A percentile compares a stretch with the other conserved stretches of the same genome.
phyloP scores from a whole-genome alignment of 2,888 invertebrate species.

The Creontiades dilutus region DNA sequence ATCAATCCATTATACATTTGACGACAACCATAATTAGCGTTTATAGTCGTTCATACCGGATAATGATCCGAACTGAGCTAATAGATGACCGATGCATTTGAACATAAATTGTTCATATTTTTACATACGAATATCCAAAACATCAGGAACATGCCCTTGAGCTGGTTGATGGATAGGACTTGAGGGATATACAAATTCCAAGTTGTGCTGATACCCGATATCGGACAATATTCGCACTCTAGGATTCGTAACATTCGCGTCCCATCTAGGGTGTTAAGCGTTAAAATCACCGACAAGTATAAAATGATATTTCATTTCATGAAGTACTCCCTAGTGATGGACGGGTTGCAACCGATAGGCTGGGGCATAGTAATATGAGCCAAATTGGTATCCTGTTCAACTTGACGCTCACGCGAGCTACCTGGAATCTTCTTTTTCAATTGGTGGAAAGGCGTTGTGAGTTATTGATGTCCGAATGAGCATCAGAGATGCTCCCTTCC shows the following conservation, averaged over 20 bases:
- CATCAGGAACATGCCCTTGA: background rate
- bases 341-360: background rate
- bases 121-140: constrained; percentile 37
- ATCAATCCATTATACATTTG: background rate
- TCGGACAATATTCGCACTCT: constrained; percentile 15
- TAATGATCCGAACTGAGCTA: constrained; percentile 1
- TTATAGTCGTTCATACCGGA: background rate
- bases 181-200: constrained; percentile 13
- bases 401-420: constrained; percentile 16
- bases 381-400: constrained; percentile 4
- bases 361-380: constrained; percentile 51
- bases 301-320: background rate
- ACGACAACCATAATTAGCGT: background rate
- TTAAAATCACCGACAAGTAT: constrained; percentile 37
- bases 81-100: background rate
- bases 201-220: background rate
- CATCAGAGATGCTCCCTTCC: constrained; percentile 33
- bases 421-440: constrained; percentile 52
- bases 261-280: constrained; percentile 21
- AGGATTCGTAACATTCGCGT: background rate
- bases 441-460: constrained; percentile 3
- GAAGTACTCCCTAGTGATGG: background rate
- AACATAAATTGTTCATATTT: constrained; percentile 21
- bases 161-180: constrained; percentile 3
- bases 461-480: constrained; percentile 41